phyloP scores from a whole-genome alignment of 2,113 vertebrate species.

The Antigone vipio region DNA sequence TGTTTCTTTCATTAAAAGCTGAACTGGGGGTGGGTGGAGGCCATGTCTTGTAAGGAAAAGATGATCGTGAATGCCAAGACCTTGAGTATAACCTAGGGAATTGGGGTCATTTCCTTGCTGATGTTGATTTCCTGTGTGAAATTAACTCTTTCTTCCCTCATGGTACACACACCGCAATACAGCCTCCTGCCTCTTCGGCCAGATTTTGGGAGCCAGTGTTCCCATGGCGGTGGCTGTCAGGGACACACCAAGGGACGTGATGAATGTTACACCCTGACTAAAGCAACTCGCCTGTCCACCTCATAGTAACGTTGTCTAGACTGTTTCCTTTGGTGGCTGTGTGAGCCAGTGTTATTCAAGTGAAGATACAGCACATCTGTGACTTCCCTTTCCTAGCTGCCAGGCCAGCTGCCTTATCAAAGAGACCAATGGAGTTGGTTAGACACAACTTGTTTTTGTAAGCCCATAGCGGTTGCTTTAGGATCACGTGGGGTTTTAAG shows the following conservation, averaged over 20 bases:
- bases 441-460: neutral
- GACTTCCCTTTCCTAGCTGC: neutral
- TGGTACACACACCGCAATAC: rapidly evolving
- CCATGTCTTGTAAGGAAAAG: neutral
- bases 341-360: rapidly evolving
- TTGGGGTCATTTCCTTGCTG: neutral
- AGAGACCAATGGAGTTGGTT: neutral
- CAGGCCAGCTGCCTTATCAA: neutral
- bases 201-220: neutral
- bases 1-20: neutral
- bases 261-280: neutral
- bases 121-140: neutral
- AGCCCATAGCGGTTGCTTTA: neutral
- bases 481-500: neutral
- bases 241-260: neutral
- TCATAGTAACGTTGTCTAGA: neutral
- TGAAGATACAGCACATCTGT: neutral
- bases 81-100: neutral
- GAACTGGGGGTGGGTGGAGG: rapidly evolving
- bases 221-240: neutral
- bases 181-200: neutral
- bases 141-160: neutral
- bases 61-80: neutral
- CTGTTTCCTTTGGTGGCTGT: neutral
- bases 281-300: neutral